Evolutionary conservation across 2,888 invertebrate species (phyloP).

Genomic region (Protodeltote pygarga): DNA sequence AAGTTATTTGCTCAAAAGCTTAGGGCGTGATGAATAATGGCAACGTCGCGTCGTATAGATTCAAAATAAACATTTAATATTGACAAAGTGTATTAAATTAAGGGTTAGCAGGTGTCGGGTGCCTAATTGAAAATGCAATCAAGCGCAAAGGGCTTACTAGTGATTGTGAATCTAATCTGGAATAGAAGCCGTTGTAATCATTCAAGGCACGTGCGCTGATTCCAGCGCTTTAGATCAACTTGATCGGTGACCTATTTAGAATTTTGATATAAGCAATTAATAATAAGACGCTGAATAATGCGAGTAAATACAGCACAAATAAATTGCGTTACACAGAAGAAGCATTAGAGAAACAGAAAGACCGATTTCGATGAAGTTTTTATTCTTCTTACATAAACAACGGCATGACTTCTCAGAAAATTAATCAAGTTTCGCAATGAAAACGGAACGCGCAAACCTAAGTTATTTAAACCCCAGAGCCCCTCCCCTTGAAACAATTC

Average conservation of each 20-base stretch:
- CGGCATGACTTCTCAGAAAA: constrained; percentile 6
- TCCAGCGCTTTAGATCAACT: constrained; percentile 68
- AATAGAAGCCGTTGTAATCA: constrained; percentile 53
- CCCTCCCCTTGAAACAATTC: constrained; percentile 16
- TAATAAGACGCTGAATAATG: constrained; percentile 11
- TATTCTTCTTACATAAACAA: too few relatives aligned
- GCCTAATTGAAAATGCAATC: constrained; percentile 66
- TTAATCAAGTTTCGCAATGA: not conserved
- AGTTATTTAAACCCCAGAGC: constrained; percentile 14
- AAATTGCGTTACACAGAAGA: too few relatives aligned
- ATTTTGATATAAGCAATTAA: constrained; percentile 56
- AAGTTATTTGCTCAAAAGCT: constrained; percentile 52
- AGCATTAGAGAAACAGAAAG: too few relatives aligned
- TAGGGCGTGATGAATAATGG: constrained; percentile 57
- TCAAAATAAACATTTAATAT: constrained; percentile 43
- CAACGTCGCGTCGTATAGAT: constrained; percentile 36
- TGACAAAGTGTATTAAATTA: constrained; percentile 32
- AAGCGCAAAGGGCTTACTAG: constrained; percentile 53
- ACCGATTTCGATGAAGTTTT: too few relatives aligned
- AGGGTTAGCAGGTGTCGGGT: constrained; percentile 36
- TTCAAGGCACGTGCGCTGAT: constrained; percentile 72
- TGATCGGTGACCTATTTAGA: constrained; percentile 59
- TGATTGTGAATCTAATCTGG: too few relatives aligned
- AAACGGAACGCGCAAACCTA: constrained; percentile 1
- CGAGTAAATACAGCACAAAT: too few relatives aligned